phyloP scores from a whole-genome alignment of 2,888 invertebrate species.

The Lissonota sp. region DNA sequence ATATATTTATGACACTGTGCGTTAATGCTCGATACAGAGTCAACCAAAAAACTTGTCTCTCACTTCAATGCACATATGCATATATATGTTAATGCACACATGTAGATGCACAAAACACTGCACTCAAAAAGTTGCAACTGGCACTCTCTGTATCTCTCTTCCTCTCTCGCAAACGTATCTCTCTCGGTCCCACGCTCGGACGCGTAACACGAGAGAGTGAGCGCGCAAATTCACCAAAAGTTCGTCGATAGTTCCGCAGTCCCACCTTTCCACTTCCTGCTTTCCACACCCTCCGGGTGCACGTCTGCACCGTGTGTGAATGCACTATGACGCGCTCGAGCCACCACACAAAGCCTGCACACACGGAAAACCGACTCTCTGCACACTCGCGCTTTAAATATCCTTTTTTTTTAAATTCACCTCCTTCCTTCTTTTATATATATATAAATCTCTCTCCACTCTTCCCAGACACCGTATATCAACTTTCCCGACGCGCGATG shows the following conservation, averaged over 20 bases:
- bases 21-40: background rate
- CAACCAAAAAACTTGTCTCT: slow-evolving; percentile 1
- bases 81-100: slow-evolving; percentile 5
- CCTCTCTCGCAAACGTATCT: background rate
- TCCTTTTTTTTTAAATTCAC: background rate
- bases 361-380: slow-evolving; percentile 45
- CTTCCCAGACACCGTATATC: slow-evolving; percentile 30
- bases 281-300: slow-evolving; percentile 63
- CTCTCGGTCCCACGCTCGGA: background rate
- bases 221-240: slow-evolving; percentile 66
- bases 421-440: slow-evolving; percentile 16
- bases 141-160: slow-evolving; percentile 31
- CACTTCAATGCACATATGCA: slow-evolving; percentile 2
- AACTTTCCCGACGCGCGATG: slow-evolving; percentile 38
- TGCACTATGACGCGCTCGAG: slow-evolving; percentile 58
- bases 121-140: slow-evolving; percentile 58
- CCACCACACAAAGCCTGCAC: slow-evolving; percentile 24
- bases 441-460: slow-evolving; percentile 12
- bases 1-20: background rate
- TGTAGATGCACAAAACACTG: slow-evolving; percentile 37
- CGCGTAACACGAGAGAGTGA: slow-evolving; percentile 55
- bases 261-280: slow-evolving; percentile 66
- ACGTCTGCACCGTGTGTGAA: slow-evolving; percentile 62
- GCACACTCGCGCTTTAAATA: slow-evolving; percentile 26
- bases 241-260: slow-evolving; percentile 67